Base-by-base conservation (phyloP, 2,888 invertebrate genomes). In the Troglohyphantes excavatus region DNA sequence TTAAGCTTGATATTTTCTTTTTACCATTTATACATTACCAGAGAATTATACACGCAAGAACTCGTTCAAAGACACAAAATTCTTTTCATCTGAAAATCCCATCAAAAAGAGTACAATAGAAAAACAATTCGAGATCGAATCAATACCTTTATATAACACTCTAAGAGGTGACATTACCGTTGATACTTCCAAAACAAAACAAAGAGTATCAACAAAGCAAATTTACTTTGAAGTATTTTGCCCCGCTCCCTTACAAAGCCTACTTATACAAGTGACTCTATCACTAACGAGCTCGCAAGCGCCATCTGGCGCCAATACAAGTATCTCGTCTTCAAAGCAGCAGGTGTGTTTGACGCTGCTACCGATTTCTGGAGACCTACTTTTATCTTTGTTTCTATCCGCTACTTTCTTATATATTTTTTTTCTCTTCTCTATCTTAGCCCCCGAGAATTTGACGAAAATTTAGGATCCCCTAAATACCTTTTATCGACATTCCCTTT, bases 251-350 rank as follows among this genome's bases (percentile, higher is more conserved):
- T 73, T 65, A 70, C 76, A 72, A 86, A 86, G 61, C 72, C 27
- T 72, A 79, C 87, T 79, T 53, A 81, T 17, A 67, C 53, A 23
- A 53, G 33, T 43, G 21, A 43, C 75, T 68, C 63, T 29, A 19
- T 29, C 43, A 63, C 88, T 89, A 89, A 89, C 82, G 88, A 89
- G 88, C 82, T 83, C 88, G 19, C 82, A 59, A 89, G 82, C 81
- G 88, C 88, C 88, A 89, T 89, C 88, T 89, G 88, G 76, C 82
- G 82, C 43, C 68, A 76, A 89, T 89, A 82, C 75, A 67, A 83
- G 82, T 89, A 82, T 82, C 82, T 81, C 81, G 88, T 89, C 88
- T 75, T 76, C 82, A 63, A 17, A 29, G 88, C 53, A 88, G 81
- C 87, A 88, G 87, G 82, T 89, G 88, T 39, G 27, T 46, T 63